Conservation (phyloP, 2,888 invertebrate genomes). For the Cryptocephalus moraei region DNA sequence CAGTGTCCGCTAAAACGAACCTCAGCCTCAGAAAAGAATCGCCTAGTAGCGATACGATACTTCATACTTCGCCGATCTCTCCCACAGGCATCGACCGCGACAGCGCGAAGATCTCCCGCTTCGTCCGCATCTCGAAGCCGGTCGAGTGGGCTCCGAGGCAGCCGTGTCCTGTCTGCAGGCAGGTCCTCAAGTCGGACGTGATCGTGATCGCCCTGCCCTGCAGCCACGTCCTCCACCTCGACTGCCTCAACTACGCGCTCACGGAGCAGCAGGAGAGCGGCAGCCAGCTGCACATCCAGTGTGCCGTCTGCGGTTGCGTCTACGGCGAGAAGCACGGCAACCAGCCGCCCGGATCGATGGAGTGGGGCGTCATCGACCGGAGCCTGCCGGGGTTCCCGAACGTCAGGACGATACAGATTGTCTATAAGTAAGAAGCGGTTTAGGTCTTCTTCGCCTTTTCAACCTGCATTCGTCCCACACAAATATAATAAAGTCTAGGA, state of each 20-base stretch:
- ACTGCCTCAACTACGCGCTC: conserved; percentile 68
- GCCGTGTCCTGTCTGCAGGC: conserved; percentile 61
- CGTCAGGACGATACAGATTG: conserved; percentile 69
- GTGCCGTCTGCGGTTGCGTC: conserved; percentile 75
- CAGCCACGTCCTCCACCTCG: conserved; percentile 69
- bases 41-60: not conserved
- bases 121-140: conserved; percentile 56
- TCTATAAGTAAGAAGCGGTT: conserved; percentile 55
- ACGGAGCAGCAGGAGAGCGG: conserved; percentile 47
- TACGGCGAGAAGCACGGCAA: conserved; percentile 73
- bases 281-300: conserved; percentile 60
- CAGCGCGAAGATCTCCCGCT: conserved; percentile 56
- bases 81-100: conserved; percentile 43
- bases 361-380: conserved; percentile 62
- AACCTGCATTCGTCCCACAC: not conserved
- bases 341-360: conserved; percentile 76
- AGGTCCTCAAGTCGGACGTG: conserved; percentile 43
- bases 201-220: conserved; percentile 59
- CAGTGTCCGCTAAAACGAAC: too few species aligned
- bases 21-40: too few species aligned
- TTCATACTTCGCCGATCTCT: too few species aligned
- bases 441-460: not conserved
- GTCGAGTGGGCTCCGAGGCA: conserved; percentile 58
- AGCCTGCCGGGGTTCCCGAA: conserved; percentile 59
- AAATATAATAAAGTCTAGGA: not conserved